Conservation (phyloP, 1,140 invertebrate genomes). For the Zaprionus vittiger region DNA sequence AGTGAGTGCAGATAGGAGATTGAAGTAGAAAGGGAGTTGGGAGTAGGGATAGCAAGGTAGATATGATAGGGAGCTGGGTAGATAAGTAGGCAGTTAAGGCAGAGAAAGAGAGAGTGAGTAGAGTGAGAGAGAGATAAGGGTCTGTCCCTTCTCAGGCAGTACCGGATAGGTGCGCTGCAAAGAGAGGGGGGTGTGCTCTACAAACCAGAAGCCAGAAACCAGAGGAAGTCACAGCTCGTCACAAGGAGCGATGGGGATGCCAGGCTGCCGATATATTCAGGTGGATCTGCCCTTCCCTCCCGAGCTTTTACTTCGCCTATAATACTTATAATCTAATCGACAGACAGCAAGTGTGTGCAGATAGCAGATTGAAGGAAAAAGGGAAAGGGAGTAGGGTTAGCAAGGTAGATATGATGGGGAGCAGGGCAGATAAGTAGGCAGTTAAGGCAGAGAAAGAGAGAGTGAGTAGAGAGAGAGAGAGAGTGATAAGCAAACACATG, state of each 20-base stretch:
- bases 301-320: neutral
- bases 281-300: neutral
- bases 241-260: neutral
- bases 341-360: neutral
- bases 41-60: neutral
- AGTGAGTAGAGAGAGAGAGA: neutral
- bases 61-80: neutral
- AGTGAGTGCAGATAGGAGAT: slow-evolving; percentile 21
- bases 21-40: neutral
- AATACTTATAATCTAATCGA: neutral
- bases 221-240: neutral
- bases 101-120: slow-evolving; percentile 1
- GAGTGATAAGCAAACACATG: neutral
- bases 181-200: neutral
- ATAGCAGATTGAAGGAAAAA: slow-evolving; percentile 13
- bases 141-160: slow-evolving; percentile 86
- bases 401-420: neutral
- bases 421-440: slow-evolving; percentile 1
- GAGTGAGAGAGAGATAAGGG: slow-evolving; percentile 35
- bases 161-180: slow-evolving; percentile 87
- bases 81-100: slow-evolving; percentile 7
- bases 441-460: neutral
- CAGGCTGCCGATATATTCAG: too few species aligned
- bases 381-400: neutral
- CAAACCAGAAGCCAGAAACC: neutral